These are phyloP conservation scores for Rhabditophanes sp. DNA, from an alignment of 2,888 invertebrate genomes.

Conservation along the genomic window DNA sequence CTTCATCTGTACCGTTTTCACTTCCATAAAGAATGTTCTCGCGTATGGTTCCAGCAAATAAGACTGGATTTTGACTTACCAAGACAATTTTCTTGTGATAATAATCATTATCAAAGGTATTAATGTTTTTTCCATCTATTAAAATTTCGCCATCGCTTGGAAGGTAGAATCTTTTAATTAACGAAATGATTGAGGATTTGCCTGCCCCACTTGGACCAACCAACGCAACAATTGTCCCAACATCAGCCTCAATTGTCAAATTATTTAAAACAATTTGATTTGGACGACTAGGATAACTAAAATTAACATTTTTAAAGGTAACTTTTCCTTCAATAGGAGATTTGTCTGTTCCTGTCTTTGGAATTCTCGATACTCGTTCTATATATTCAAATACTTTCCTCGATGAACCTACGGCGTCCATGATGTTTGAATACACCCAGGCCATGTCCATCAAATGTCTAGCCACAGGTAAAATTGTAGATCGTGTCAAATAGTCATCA, in stretches of 20 bases:
- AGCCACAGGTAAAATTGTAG: too few relatives aligned
- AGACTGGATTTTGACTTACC: conserved; percentile 33
- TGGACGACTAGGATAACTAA: conserved; percentile 66
- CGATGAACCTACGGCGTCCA: conserved; percentile 47
- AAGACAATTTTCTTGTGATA: conserved; percentile 45
- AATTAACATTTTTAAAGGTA: conserved; percentile 58
- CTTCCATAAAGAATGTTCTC: conserved; percentile 41
- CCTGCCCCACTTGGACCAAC: conserved; percentile 47
- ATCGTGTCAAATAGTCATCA: too few relatives aligned
- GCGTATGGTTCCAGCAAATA: conserved; percentile 35
- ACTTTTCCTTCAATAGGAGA: conserved; percentile 57
- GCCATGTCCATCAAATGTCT: too few relatives aligned
- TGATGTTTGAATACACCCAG: conserved; percentile 46
- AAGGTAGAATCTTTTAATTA: conserved; percentile 47
- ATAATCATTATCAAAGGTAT: conserved; percentile 45
- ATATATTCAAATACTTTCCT: conserved; percentile 46
- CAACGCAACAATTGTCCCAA: conserved; percentile 47
- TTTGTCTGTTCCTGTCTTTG: conserved; percentile 22
- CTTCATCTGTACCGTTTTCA: too few relatives aligned
- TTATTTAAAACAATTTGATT: conserved; percentile 58
- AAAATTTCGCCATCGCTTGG: conserved; percentile 43
- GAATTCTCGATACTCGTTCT: conserved; percentile 39
- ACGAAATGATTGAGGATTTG: conserved; percentile 46
- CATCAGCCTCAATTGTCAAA: conserved; percentile 43
- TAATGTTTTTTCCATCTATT: conserved; percentile 44